Conservation (phyloP, 2,113 vertebrate genomes). For the Takifugu bimaculatus region DNA sequence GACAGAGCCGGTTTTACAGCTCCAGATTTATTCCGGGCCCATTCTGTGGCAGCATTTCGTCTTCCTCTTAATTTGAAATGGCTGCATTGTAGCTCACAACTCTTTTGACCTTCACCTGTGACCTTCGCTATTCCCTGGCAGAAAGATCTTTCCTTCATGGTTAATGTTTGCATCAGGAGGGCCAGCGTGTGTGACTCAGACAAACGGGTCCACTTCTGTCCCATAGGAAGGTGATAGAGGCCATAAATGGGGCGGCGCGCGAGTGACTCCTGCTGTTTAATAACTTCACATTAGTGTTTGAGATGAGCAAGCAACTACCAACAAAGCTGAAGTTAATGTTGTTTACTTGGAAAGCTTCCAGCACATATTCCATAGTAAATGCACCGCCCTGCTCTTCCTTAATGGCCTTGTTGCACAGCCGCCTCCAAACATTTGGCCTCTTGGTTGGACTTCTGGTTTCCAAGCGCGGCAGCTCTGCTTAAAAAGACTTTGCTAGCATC, state of each 20-base stretch:
- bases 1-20: slow-evolving; percentile 55
- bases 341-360: neutral
- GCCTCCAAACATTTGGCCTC: slow-evolving; percentile 34
- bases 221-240: slow-evolving; percentile 16
- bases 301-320: too few relatives aligned
- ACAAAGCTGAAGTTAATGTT: slow-evolving; percentile 53
- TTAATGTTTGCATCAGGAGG: slow-evolving; percentile 34
- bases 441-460: slow-evolving; percentile 16
- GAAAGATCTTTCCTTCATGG: slow-evolving; percentile 13
- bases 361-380: too few relatives aligned
- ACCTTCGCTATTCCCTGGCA: neutral
- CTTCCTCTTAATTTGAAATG: neutral
- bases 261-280: too few relatives aligned
- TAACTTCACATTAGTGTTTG: too few relatives aligned
- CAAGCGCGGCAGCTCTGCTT: neutral
- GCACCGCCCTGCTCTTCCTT: too few relatives aligned
- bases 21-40: slow-evolving; percentile 50
- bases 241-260: slow-evolving; percentile 4
- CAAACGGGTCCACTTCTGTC: neutral
- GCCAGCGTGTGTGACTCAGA: slow-evolving; percentile 1
- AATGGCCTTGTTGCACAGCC: too few relatives aligned
- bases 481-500: slow-evolving; percentile 41
- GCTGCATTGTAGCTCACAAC: neutral
- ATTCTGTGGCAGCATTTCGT: slow-evolving; percentile 10
- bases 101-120: slow-evolving; percentile 50